Percentiles rank a stretch among this genome's conserved stretches.
phyloP scores from a whole-genome alignment of 2,797 vertebrate species.

The Sarcoramphus papa region DNA sequence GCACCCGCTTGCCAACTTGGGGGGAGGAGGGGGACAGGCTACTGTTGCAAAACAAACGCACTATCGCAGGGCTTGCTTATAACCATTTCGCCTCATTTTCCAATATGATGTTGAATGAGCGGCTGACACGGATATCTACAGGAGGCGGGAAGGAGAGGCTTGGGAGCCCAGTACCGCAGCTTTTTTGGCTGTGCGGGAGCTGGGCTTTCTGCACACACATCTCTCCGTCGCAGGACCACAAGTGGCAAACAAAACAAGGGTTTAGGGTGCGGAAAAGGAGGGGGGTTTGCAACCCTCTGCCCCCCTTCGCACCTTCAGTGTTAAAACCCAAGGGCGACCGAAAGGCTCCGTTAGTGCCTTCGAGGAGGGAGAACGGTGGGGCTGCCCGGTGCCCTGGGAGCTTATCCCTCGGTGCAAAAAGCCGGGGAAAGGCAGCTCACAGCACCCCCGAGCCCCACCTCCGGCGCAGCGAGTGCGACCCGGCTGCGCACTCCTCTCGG shows the following conservation, averaged over 20 bases:
- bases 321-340: not conserved
- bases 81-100: not conserved
- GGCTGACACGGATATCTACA: rapidly evolving
- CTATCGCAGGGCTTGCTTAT: not conserved
- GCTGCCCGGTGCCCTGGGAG: not conserved
- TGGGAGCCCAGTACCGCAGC: not conserved
- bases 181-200: not conserved
- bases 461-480: not conserved
- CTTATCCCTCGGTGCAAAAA: not conserved
- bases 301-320: not conserved
- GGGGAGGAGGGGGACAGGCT: not conserved
- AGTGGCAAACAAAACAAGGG: not conserved
- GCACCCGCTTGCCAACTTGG: not conserved
- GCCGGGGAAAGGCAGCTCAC: not conserved
- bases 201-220: not conserved
- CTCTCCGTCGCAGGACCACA: rapidly evolving
- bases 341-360: rapidly evolving
- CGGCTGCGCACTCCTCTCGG: not conserved
- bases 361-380: not conserved
- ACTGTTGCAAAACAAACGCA: not conserved
- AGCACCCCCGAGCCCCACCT: not conserved
- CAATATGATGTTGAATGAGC: rapidly evolving
- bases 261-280: not conserved
- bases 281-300: not conserved
- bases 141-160: not conserved